A percentile compares a stretch with the other conserved stretches of the same genome.
phyloP scores from a whole-genome alignment of 2,888 invertebrate species.

The Lepeophtheirus nordmannii region DNA sequence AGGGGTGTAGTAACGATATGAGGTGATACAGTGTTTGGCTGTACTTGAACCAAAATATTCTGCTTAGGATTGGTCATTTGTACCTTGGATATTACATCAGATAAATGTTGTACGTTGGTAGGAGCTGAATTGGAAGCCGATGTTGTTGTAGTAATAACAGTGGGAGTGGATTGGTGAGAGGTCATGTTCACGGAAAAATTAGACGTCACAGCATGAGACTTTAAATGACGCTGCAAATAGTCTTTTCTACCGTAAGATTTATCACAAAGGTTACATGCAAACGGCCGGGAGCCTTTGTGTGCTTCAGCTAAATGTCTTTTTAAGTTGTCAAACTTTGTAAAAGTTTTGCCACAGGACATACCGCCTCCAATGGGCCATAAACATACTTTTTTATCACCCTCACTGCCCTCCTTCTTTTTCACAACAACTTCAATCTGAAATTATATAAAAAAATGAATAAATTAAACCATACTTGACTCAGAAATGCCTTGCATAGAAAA shows the following conservation, averaged over 20 bases:
- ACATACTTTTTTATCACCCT: conserved; percentile 17
- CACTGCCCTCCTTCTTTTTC: background rate
- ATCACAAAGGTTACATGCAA: conserved; percentile 19
- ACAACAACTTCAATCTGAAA: conserved; percentile 5
- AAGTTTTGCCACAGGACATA: conserved; percentile 8
- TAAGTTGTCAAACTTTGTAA: conserved; percentile 19
- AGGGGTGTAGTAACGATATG: no score
- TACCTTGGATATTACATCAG: no score
- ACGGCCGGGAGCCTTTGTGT: conserved; percentile 18
- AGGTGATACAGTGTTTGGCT: no score
- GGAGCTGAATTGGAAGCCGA: no score
- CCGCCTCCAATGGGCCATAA: conserved; percentile 11
- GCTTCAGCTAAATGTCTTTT: conserved; percentile 18
- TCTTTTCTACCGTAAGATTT: conserved; percentile 21
- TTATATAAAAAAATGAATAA: background rate
- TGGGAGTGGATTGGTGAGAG: no score
- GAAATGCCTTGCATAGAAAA: no score
- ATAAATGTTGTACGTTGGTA: no score
- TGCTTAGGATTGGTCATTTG: no score
- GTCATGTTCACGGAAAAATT: no score
- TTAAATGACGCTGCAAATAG: conserved; percentile 19
- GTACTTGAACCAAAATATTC: no score
- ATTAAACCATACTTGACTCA: no score
- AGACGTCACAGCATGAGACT: conserved; percentile 16
- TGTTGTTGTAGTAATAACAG: no score